Percentiles rank a stretch among this genome's conserved stretches.
Evolutionary conservation across 2,888 invertebrate genomes (phyloP).

Genomic region (Pristionchus mayeri): DNA sequence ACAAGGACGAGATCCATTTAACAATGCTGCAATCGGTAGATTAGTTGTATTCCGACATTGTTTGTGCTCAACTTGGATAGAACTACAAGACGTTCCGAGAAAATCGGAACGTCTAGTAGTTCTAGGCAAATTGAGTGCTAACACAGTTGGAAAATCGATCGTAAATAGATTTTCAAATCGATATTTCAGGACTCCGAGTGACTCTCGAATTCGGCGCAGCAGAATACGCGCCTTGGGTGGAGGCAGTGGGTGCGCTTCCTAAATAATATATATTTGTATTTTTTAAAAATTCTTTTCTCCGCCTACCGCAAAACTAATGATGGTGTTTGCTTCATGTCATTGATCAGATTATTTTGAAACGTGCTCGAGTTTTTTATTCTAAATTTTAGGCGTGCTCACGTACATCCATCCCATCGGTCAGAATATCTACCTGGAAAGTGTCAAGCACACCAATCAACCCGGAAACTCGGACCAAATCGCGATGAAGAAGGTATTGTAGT

Average conservation of each 20-base stretch:
- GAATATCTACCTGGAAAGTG: conserved; percentile 42
- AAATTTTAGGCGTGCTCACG: neutral
- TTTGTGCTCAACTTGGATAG: too few relatives aligned
- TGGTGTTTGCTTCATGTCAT: neutral
- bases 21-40: too few relatives aligned
- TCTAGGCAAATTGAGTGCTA: too few relatives aligned
- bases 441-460: conserved; percentile 16
- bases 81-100: too few relatives aligned
- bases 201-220: neutral
- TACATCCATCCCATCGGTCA: conserved; percentile 42
- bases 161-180: too few relatives aligned
- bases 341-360: too few relatives aligned
- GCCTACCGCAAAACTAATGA: neutral
- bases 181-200: conserved; percentile 24
- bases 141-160: too few relatives aligned
- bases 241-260: conserved; percentile 21
- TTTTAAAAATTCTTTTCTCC: neutral
- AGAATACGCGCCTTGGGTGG: conserved; percentile 43
- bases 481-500: neutral
- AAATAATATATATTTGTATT: neutral
- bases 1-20: too few relatives aligned
- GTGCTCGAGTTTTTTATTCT: too few relatives aligned
- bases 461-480: neutral
- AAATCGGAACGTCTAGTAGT: too few relatives aligned
- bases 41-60: too few relatives aligned